Evolutionary conservation across 2,113 vertebrate genomes (phyloP).

Genomic region (Boulengeromyrus knoepffleri): DNA sequence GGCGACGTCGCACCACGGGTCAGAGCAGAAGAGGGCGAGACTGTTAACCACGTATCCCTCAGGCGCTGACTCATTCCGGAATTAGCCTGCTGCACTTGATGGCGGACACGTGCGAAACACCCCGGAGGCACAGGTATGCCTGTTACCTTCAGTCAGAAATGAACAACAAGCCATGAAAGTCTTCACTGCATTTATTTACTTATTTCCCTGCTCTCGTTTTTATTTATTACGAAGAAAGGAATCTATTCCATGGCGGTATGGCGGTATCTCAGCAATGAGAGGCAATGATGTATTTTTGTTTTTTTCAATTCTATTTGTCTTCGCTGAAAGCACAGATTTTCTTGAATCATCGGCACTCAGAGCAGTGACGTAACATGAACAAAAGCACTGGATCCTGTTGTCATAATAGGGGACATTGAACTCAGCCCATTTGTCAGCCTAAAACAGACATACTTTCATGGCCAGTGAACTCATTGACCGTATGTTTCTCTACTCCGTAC

Average conservation of each 20-base stretch:
- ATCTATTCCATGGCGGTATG: neutral
- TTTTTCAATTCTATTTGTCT: neutral
- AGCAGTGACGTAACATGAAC: neutral
- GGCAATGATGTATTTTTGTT: neutral
- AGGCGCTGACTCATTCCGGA: constrained; percentile 9
- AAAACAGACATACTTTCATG: neutral
- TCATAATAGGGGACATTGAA: neutral
- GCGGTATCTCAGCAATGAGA: neutral
- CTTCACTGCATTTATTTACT: neutral
- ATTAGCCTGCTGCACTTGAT: neutral
- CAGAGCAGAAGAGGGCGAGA: neutral
- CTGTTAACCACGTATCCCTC: neutral
- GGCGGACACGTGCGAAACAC: neutral
- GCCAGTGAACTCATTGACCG: neutral
- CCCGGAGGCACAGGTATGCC: neutral
- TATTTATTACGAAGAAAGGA: neutral
- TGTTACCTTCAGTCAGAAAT: neutral
- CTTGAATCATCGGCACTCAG: neutral
- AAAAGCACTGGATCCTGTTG: neutral
- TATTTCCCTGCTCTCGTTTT: neutral
- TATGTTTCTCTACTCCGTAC: neutral
- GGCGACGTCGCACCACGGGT: neutral
- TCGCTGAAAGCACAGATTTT: neutral
- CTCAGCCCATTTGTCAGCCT: neutral
- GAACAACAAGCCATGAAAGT: neutral